Conservation (phyloP, 2,888 invertebrate genomes). For the Brachypterus glaber region DNA sequence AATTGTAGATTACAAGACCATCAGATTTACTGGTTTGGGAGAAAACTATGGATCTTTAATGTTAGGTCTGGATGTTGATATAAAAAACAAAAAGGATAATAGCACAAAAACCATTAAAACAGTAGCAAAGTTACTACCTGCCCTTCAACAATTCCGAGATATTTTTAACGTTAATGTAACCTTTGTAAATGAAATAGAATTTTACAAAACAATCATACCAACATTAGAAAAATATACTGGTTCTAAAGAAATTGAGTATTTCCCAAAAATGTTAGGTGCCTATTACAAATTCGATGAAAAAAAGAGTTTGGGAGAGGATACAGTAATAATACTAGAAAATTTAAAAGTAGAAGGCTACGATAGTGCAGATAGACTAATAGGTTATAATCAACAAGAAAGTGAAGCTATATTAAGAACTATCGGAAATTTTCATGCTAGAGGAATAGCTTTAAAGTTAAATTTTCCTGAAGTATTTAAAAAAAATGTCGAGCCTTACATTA, state of each 20-base stretch:
- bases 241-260: constrained; percentile 36
- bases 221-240: constrained; percentile 37
- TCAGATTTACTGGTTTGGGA: too few species aligned
- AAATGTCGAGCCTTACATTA: constrained; percentile 27
- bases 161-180: constrained; percentile 44
- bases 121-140: too few species aligned
- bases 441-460: constrained; percentile 42
- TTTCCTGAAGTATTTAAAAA: constrained; percentile 35
- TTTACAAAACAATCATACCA: constrained; percentile 43
- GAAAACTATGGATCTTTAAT: too few species aligned
- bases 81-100: too few species aligned
- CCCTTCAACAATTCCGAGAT: too few species aligned
- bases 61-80: too few species aligned
- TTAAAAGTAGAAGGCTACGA: constrained; percentile 40
- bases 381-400: constrained; percentile 42
- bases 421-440: constrained; percentile 46
- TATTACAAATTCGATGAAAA: constrained; percentile 20
- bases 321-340: constrained; percentile 46
- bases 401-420: constrained; percentile 38
- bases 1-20: too few species aligned
- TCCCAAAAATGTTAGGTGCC: constrained; percentile 27
- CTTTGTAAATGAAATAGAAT: constrained; percentile 43
- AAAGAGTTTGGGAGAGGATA: constrained; percentile 41
- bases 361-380: constrained; percentile 37
- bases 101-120: too few species aligned